Evolutionary conservation across 2,888 invertebrate species (phyloP).

Genomic region (Dryococelus australis): DNA sequence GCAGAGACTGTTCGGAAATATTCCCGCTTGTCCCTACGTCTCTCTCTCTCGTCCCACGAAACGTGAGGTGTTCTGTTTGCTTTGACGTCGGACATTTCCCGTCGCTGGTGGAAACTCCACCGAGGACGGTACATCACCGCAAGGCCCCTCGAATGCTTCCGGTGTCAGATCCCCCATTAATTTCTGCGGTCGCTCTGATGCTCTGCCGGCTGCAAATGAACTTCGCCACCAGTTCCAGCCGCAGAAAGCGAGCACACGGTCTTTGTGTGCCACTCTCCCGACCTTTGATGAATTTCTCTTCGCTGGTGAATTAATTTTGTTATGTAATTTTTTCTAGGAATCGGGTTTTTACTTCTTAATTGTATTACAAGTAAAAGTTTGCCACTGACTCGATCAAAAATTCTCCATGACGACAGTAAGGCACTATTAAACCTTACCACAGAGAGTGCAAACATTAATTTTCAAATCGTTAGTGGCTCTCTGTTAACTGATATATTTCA

Average conservation of each 20-base stretch:
- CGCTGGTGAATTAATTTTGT: too few species aligned
- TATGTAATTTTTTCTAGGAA: too few species aligned
- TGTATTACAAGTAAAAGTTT: too few species aligned
- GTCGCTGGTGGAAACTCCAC: neutral
- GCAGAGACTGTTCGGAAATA: neutral
- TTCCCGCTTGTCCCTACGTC: too few species aligned
- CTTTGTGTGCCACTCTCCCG: neutral
- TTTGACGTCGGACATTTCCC: neutral
- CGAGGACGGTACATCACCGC: neutral
- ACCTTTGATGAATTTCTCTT: neutral
- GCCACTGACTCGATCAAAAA: too few species aligned
- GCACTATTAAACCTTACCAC: too few species aligned
- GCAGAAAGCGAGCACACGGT: too few species aligned
- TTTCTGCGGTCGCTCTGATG: slow-evolving; percentile 9
- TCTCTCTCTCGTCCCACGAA: neutral
- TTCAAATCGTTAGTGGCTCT: too few species aligned
- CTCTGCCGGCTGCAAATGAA: slow-evolving; percentile 16
- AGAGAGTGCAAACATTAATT: too few species aligned
- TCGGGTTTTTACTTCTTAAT: too few species aligned
- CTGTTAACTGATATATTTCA: too few species aligned
- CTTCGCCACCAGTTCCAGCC: neutral
- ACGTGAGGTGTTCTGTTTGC: slow-evolving; percentile 1
- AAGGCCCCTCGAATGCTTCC: neutral
- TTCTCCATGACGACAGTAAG: too few species aligned
- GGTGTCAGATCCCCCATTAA: slow-evolving; percentile 1